Conservation (phyloP, 2,113 vertebrate species). For the Hemicordylus capensis region DNA sequence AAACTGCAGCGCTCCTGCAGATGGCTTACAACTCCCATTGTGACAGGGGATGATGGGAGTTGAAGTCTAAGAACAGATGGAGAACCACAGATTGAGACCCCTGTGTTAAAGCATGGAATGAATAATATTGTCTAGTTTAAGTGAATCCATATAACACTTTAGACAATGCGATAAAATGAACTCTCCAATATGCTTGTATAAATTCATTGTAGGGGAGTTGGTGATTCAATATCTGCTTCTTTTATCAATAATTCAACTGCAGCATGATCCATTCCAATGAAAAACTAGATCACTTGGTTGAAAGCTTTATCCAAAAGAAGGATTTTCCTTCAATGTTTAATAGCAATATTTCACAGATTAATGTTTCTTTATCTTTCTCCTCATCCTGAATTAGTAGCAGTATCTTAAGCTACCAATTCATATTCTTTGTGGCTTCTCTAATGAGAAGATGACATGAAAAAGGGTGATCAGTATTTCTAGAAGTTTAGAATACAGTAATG, state of each 20-base stretch:
- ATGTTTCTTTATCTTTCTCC: too few relatives aligned
- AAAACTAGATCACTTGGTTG: not conserved
- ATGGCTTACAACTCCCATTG: too few relatives aligned
- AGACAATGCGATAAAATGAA: not conserved
- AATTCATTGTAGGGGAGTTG: not conserved
- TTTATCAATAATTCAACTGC: not conserved
- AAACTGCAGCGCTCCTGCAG: too few relatives aligned
- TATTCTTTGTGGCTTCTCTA: not conserved
- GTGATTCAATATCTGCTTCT: not conserved
- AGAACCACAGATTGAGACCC: too few relatives aligned
- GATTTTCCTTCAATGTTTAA: not conserved
- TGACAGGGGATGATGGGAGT: too few relatives aligned
- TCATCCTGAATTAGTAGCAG: too few relatives aligned
- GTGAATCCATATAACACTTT: not conserved
- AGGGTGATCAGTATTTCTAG: not conserved
- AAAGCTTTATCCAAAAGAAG: not conserved
- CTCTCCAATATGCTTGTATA: not conserved
- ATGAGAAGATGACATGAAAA: not conserved
- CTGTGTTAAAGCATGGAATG: not conserved
- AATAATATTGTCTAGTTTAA: not conserved
- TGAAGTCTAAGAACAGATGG: too few relatives aligned
- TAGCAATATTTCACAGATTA: not conserved
- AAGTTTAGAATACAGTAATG: not conserved
- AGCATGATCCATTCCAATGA: not conserved
- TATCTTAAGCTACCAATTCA: too few relatives aligned